phyloP scores from a whole-genome alignment of 2,797 vertebrate genomes.

The Sylvilagus floridanus region DNA sequence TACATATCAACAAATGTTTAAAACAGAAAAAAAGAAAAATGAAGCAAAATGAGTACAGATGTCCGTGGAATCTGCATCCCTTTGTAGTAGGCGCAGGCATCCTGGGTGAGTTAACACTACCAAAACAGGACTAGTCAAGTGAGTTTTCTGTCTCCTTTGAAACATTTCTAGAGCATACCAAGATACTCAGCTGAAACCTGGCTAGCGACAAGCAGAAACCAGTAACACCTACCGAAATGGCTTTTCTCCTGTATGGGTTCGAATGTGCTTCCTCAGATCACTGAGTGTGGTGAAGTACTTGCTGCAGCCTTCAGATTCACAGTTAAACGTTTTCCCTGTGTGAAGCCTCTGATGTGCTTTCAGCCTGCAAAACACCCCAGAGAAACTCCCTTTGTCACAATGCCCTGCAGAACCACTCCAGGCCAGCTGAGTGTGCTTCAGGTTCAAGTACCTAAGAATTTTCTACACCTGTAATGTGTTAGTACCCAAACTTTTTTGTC shows the following conservation, averaged over 20 bases:
- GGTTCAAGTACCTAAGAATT: background rate
- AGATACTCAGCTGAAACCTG: background rate
- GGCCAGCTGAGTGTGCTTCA: background rate
- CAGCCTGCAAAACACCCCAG: slow-evolving; percentile 89
- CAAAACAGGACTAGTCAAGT: background rate
- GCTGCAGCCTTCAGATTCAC: slow-evolving; percentile 99
- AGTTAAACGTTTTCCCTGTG: slow-evolving; percentile 99
- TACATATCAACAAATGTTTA: slow-evolving; percentile 22
- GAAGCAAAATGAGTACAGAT: background rate
- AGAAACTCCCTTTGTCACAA: slow-evolving; percentile 48
- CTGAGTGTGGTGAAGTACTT: slow-evolving; percentile 99
- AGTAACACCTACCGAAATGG: slow-evolving; percentile 94
- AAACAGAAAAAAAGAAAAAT: background rate
- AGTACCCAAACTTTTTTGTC: background rate
- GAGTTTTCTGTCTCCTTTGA: slow-evolving; percentile 12
- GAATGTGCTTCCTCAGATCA: slow-evolving; percentile 99
- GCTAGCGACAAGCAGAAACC: background rate
- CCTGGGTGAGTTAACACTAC: background rate
- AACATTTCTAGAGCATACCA: background rate
- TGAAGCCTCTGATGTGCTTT: slow-evolving; percentile 99
- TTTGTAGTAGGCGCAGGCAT: background rate
- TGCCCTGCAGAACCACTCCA: background rate
- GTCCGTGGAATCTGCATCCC: background rate
- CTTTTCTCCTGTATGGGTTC: slow-evolving; percentile 99
- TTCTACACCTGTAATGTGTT: background rate